These are phyloP conservation scores for Pterois miles DNA, from an alignment of 2,797 vertebrate species.

Conservation along the genomic window DNA sequence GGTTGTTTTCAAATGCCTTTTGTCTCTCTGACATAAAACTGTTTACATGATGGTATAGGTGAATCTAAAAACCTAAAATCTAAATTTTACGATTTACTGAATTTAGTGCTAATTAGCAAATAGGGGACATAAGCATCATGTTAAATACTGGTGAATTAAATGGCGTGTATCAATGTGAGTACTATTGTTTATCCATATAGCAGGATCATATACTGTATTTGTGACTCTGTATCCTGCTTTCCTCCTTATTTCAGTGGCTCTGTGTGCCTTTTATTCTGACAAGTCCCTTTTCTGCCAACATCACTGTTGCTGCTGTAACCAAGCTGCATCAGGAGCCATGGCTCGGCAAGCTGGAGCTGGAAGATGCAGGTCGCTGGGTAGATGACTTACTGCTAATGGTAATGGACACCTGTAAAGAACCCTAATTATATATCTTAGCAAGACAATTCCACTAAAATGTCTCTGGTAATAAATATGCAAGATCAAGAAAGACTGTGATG, in stretches of 20 bases:
- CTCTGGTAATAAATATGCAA: too few species aligned
- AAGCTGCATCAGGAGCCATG: conserved; percentile 75
- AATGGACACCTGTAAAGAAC: not conserved
- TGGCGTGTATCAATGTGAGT: too few species aligned
- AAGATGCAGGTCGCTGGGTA: conserved; percentile 77
- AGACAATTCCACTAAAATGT: not conserved
- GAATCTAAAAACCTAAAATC: too few species aligned
- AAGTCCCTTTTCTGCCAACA: conserved; percentile 68
- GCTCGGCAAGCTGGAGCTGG: conserved; percentile 75
- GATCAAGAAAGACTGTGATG: not conserved
- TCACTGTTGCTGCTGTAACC: conserved; percentile 72
- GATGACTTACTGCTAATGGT: conserved; percentile 65
- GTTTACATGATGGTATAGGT: too few species aligned
- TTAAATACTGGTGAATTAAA: too few species aligned
- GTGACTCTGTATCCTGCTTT: not conserved
- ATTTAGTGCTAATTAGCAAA: too few species aligned
- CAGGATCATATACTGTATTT: not conserved
- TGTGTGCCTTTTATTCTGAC: conserved; percentile 81
- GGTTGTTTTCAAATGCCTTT: too few species aligned
- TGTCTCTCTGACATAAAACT: too few species aligned
- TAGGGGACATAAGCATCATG: not conserved
- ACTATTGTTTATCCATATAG: too few species aligned
- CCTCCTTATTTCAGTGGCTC: conserved; percentile 51
- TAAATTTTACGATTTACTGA: too few species aligned
- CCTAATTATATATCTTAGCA: not conserved